Evolutionary conservation across 1,140 invertebrate species (phyloP), one percentile per base, ranked within the genome.

Genomic region (Trichonephila inaurata): DNA sequence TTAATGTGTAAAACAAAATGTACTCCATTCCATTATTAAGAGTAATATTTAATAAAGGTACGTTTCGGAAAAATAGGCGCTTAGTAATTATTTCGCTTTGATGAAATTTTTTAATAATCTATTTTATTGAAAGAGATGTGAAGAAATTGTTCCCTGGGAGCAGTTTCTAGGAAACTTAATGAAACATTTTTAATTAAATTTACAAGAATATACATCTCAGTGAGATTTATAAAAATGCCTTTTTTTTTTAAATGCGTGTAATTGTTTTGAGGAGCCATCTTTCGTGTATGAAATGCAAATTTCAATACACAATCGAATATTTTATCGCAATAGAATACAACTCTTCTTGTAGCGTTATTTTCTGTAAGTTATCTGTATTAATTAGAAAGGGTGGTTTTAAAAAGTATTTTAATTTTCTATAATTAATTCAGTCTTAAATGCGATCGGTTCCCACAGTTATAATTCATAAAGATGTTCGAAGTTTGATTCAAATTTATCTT

Each of bases 121-220:
- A 77, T 77, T 28, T 28, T 33, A 77, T 77, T 4, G 24, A 33
- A 77, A 28, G 0, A n/a, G 16, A 14, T 28, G 28, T 28, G 69
- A 72, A 24, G 28, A 77, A 77, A 77, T 77, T 77, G 72, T 77
- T 77, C 72, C 72, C 72, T 33, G 28, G 72, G 16, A 77, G 33
- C 72, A 33, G 72, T 77, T 77, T 77, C 28, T 28, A 18, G 16
- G 28, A 16, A 77, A 40, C 72, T 77, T 40, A 77, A 77, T 77
- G 33, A 77, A 77, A 77, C 72, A 77, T 77, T 77, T 77, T 77
- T 77, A 77, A 77, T 77, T 77, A 77, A 77, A 77, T 77, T 33
- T 77, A 77, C 28, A 16, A 12, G 14, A 40, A 1, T 18, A 33
- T 5, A 77, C 18, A 77, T 77, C n/a, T 24, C 66, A 77, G 28